A percentile compares a stretch with the other conserved stretches of the same genome.
Conservation (phyloP, 1,140 invertebrate genomes). For the Heliconius melpomene region DNA sequence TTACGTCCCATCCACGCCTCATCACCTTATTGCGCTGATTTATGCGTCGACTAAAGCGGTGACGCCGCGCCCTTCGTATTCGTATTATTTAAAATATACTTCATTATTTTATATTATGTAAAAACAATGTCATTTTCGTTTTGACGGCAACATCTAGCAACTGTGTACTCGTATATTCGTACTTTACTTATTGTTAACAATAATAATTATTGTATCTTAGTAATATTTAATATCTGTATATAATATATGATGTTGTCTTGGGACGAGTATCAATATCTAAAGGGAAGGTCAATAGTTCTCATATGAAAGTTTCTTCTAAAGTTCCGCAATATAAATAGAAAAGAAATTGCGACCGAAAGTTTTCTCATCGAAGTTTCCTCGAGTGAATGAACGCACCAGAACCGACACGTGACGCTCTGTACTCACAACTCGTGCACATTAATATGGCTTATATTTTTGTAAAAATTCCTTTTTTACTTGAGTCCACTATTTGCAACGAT, state of each 20-base stretch:
- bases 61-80: background rate
- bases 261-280: background rate
- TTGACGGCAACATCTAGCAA: too few relatives aligned
- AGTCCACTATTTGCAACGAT: too few relatives aligned
- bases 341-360: conserved; percentile 9
- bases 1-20: conserved; percentile 8
- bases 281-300: background rate
- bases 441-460: background rate
- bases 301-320: background rate
- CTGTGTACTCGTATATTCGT: too few relatives aligned
- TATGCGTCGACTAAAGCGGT: background rate
- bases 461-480: too few relatives aligned
- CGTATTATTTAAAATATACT: too few relatives aligned
- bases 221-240: too few relatives aligned
- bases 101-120: too few relatives aligned
- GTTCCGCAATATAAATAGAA: background rate
- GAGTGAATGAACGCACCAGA: background rate
- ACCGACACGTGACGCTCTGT: background rate
- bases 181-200: too few relatives aligned
- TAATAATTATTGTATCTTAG: too few relatives aligned
- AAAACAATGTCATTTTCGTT: too few relatives aligned
- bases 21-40: conserved; percentile 12
- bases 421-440: background rate
- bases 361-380: background rate
- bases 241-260: background rate